Evolutionary conservation across 1,140 invertebrate genomes (phyloP), one percentile per base, ranked within the genome.

Genomic region (Drosophila littoralis): DNA sequence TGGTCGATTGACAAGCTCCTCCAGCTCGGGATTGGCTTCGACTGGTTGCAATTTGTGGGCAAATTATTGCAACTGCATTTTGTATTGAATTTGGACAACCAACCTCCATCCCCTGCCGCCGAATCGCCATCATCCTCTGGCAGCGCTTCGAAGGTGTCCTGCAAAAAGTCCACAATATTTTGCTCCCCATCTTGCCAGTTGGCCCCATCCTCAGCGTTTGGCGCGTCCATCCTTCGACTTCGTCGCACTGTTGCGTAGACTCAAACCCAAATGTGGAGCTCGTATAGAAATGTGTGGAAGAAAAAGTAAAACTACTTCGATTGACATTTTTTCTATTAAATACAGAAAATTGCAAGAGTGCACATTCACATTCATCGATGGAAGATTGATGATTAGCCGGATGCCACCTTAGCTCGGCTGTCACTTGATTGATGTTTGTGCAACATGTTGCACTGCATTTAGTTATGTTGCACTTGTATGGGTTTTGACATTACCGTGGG

Each of bases 401-500:
- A n/a, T 38, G 13, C 4, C 2, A 28, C 13, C 55, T 38, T 13
- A 36, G 17, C 9, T 9, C 35, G 36, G 7, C 66, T 55, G 51
- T 12, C 35, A 45, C 51, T 33, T 79, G 52, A 82, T 79, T 63
- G 50, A 71, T 71, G 66, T 45, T 17, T 9, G 22, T 52, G 35
- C 36, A 38, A 65, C 40, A 63, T 42, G 65, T 45, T 42, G 65
- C n/a, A 60, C 50, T 63, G 12, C 22, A 64, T 35, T 32, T 35
- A 43, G 54, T 32, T 38, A 13, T 48, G 48, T 64, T 68, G 40
- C 40, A 58, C 33, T 58, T 15, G 10, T 57, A 8, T 42, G 35
- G 22, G 22, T 28, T 28, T 12, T 40, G 38, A 40, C 7, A 1
- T 12, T 12, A 28, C 22, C 5, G 22, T 28, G 22, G 10, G 33